Percentiles rank a stretch among this genome's conserved stretches.
Conservation (phyloP, 2,888 invertebrate species). For the Melanotus villosus region DNA sequence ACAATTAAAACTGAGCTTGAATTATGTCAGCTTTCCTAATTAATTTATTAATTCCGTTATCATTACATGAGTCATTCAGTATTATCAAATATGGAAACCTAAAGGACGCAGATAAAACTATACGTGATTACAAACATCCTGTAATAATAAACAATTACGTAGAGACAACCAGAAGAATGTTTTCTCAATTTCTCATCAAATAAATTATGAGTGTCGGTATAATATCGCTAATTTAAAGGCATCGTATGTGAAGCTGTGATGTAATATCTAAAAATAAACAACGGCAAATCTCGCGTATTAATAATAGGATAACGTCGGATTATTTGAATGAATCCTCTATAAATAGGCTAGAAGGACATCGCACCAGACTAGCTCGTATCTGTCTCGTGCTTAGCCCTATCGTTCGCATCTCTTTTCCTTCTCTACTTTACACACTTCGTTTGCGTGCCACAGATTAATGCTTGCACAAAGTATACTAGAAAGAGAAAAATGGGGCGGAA, state of each 20-base stretch:
- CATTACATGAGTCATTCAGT: too few species aligned
- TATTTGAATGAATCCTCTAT: slow-evolving; percentile 44
- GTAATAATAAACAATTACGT: too few species aligned
- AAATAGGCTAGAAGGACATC: slow-evolving; percentile 45
- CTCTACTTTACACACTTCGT: slow-evolving; percentile 36
- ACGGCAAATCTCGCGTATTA: slow-evolving; percentile 30
- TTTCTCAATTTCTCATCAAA: too few species aligned
- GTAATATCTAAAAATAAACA: slow-evolving; percentile 40
- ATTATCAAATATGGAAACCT: too few species aligned
- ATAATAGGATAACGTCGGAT: slow-evolving; percentile 44
- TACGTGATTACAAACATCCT: too few species aligned
- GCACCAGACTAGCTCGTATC: slow-evolving; percentile 26
- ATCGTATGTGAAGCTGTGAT: slow-evolving; percentile 15
- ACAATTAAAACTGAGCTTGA: too few species aligned
- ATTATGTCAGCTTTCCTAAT: too few species aligned
- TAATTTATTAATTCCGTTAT: too few species aligned
- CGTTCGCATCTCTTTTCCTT: slow-evolving; percentile 22
- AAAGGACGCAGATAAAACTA: too few species aligned
- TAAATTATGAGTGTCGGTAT: too few species aligned
- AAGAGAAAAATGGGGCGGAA: slow-evolving; percentile 51
- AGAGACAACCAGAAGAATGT: too few species aligned
- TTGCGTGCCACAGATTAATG: slow-evolving; percentile 48
- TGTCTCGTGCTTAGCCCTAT: slow-evolving; percentile 6
- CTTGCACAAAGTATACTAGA: slow-evolving; percentile 48
- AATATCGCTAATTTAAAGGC: not conserved